phyloP scores from a whole-genome alignment of 2,113 vertebrate species.

The Synchiropus splendidus region DNA sequence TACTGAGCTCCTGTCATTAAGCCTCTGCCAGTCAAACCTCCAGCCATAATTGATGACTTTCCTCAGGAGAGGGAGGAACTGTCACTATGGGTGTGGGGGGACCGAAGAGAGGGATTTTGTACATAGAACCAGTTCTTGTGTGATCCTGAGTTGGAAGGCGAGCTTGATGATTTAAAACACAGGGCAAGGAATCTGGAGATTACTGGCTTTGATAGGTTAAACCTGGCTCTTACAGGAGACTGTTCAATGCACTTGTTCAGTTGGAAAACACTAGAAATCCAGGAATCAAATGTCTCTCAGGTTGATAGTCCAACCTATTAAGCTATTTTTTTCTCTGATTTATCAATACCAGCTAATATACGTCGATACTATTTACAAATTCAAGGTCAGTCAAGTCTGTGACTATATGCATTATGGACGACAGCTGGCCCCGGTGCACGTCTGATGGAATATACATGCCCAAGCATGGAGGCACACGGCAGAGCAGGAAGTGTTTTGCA shows the following conservation, averaged over 20 bases:
- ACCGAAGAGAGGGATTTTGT: slow-evolving; percentile 27
- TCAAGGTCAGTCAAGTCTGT: too few species aligned
- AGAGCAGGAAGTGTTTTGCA: too few species aligned
- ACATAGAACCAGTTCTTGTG: slow-evolving; percentile 18
- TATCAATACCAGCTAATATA: too few species aligned
- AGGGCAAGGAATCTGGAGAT: slow-evolving; percentile 26
- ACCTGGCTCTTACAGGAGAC: slow-evolving; percentile 16
- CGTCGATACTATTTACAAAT: too few species aligned
- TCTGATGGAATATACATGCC: too few species aligned
- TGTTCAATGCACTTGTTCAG: slow-evolving; percentile 10
- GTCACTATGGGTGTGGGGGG: slow-evolving; percentile 38
- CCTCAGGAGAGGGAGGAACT: slow-evolving; percentile 46
- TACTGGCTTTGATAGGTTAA: slow-evolving; percentile 32
- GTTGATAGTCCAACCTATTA: too few species aligned
- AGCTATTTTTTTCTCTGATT: too few species aligned
- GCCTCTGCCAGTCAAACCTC: slow-evolving; percentile 68
- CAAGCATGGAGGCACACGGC: too few species aligned
- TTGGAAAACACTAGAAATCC: too few species aligned
- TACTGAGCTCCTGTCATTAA: slow-evolving; percentile 65
- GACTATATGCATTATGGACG: too few species aligned
- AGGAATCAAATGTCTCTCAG: too few species aligned
- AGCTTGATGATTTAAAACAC: slow-evolving; percentile 34
- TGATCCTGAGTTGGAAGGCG: slow-evolving; percentile 9
- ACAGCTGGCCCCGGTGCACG: too few species aligned
- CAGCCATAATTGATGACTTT: slow-evolving; percentile 67